Conservation (phyloP, 2,113 vertebrate species). For the Dascyllus trimaculatus region DNA sequence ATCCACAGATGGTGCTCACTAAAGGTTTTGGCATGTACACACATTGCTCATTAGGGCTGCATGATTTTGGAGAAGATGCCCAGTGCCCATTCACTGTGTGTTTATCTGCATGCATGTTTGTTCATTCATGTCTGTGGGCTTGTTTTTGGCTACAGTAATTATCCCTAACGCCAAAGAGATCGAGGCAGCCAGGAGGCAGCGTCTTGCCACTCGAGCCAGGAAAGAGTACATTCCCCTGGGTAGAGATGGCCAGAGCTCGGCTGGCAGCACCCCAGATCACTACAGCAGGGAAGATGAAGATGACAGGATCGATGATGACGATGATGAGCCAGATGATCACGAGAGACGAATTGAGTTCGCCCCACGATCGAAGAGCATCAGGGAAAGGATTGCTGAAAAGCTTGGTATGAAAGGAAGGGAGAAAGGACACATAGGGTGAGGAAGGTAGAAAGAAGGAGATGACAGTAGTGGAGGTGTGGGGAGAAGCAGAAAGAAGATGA, state of each 20-base stretch:
- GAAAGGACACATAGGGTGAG: background rate
- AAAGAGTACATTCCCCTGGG: conserved; percentile 89
- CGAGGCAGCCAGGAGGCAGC: conserved; percentile 84
- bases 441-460: background rate
- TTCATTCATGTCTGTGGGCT: conserved; percentile 8
- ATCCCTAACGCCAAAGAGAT: conserved; percentile 84
- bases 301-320: conserved; percentile 67
- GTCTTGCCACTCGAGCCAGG: conserved; percentile 79
- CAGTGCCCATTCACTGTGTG: background rate
- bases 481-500: background rate
- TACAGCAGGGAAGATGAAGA: conserved; percentile 67
- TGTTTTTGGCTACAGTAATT: conserved; percentile 69
- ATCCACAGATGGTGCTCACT: background rate
- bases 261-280: conserved; percentile 62
- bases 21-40: background rate
- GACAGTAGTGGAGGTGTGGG: background rate
- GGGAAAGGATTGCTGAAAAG: conserved; percentile 89
- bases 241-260: conserved; percentile 50
- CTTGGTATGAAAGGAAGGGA: conserved; percentile 82
- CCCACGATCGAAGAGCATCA: conserved; percentile 85
- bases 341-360: conserved; percentile 87
- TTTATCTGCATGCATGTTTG: background rate
- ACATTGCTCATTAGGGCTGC: background rate
- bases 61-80: background rate
- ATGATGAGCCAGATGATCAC: conserved; percentile 88